Conservation (phyloP, 2,888 invertebrate genomes). For the Noctua janthe region DNA sequence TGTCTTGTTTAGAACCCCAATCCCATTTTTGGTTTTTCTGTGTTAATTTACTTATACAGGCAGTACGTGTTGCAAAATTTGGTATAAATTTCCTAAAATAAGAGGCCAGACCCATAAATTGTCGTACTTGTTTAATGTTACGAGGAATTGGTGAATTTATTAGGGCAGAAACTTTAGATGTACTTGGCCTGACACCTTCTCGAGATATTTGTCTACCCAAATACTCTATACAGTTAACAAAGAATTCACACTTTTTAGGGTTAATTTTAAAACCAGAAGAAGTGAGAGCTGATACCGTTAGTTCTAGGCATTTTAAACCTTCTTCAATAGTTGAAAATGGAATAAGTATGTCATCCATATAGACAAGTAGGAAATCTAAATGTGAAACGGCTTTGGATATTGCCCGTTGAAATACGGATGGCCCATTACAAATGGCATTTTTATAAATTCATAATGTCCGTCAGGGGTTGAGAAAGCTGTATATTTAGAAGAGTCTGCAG, state of each 20-base stretch:
- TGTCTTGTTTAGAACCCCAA: slow-evolving; percentile 18
- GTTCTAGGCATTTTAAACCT: not conserved
- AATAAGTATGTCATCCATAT: slow-evolving; percentile 21
- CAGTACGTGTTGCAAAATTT: not conserved
- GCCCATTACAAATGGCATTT: slow-evolving; percentile 43
- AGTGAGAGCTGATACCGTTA: not conserved
- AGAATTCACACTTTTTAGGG: slow-evolving; percentile 17
- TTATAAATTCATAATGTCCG: slow-evolving; percentile 7
- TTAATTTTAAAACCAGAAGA: slow-evolving; percentile 16
- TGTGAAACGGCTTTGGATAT: slow-evolving; percentile 49
- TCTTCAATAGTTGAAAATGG: slow-evolving; percentile 13
- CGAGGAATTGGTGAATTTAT: not conserved
- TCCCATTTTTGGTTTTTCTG: not conserved
- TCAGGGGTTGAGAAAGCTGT: slow-evolving; percentile 5
- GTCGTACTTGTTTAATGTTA: no score
- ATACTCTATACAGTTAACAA: not conserved
- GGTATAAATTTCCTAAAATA: no score
- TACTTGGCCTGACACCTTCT: slow-evolving; percentile 9
- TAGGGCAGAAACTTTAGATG: not conserved
- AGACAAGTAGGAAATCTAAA: slow-evolving; percentile 1
- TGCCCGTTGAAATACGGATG: slow-evolving; percentile 62
- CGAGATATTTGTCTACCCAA: slow-evolving; percentile 3
- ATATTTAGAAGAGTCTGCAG: not conserved
- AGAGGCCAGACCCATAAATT: no score
- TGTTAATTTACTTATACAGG: not conserved